Evolutionary conservation across 2,888 invertebrate species (phyloP).

Genomic region (Silvanus unidentatus): DNA sequence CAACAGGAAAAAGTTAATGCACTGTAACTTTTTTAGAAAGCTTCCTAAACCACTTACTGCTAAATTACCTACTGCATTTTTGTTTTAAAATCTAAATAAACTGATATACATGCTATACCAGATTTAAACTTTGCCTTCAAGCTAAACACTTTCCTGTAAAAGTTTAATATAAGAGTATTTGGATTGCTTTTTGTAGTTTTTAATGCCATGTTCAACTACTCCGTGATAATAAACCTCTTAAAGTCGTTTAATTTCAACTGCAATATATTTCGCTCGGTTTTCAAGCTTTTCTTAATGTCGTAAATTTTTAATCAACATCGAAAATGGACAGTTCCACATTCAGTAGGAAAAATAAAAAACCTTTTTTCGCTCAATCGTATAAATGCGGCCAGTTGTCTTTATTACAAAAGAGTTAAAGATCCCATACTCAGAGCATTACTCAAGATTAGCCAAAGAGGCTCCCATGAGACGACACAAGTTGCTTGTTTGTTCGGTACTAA

Average conservation of each 20-base stretch:
- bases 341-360: background rate
- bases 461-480: slow-evolving; percentile 32
- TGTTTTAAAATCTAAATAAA: slow-evolving; percentile 24
- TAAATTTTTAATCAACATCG: too few species aligned
- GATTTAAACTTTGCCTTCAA: slow-evolving; percentile 23
- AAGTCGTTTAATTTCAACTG: too few species aligned
- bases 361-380: background rate
- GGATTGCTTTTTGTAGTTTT: slow-evolving; percentile 2
- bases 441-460: slow-evolving; percentile 32
- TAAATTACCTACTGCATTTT: slow-evolving; percentile 34
- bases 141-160: slow-evolving; percentile 12
- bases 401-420: slow-evolving; percentile 26
- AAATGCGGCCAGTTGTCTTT: background rate
- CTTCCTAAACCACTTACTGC: slow-evolving; percentile 34
- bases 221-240: too few species aligned
- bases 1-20: slow-evolving; percentile 36
- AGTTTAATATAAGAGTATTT: slow-evolving; percentile 1
- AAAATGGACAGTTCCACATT: too few species aligned
- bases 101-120: slow-evolving; percentile 7
- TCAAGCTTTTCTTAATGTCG: too few species aligned
- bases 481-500: slow-evolving; percentile 36
- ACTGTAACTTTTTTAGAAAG: slow-evolving; percentile 30
- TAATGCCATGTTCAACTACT: background rate
- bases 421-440: slow-evolving; percentile 30
- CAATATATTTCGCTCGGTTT: background rate